Evolutionary conservation across 2,113 vertebrate species (phyloP).

Genomic region (Ptilonorhynchus violaceus): DNA sequence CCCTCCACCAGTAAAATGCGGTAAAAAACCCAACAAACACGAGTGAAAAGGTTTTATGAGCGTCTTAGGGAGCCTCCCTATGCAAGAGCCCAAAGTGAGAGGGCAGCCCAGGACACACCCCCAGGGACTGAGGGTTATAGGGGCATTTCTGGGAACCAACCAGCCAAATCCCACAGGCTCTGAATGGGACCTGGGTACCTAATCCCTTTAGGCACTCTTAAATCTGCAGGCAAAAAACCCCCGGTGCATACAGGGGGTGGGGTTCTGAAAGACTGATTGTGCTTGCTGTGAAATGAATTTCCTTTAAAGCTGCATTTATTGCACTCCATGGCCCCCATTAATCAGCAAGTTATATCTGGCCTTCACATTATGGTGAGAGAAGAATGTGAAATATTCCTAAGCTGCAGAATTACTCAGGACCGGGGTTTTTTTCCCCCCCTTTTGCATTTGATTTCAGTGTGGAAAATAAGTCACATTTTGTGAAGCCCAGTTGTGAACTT

Average conservation of each 20-base stretch:
- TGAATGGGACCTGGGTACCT: neutral
- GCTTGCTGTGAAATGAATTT: conserved; percentile 34
- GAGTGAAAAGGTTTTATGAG: neutral
- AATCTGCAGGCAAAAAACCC: neutral
- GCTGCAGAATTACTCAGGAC: conserved; percentile 40
- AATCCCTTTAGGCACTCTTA: neutral
- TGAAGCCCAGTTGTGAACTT: neutral
- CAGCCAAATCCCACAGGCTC: neutral
- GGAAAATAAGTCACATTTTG: conserved; percentile 27
- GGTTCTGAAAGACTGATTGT: conserved; percentile 14
- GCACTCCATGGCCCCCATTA: conserved; percentile 27
- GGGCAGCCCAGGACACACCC: neutral
- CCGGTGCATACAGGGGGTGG: neutral
- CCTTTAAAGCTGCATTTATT: conserved; percentile 45
- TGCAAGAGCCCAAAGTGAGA: neutral
- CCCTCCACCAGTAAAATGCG: neutral
- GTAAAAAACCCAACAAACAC: accelerated
- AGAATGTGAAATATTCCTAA: conserved; percentile 55
- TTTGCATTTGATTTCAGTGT: neutral
- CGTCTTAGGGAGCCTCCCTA: neutral
- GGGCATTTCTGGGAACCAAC: neutral
- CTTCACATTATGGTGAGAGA: conserved; percentile 38
- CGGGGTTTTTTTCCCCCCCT: neutral
- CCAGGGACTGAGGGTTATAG: neutral
- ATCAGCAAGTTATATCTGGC: conserved; percentile 53